Percentiles rank a stretch among this genome's conserved stretches.
Evolutionary conservation across 2,797 vertebrate species (phyloP).

Genomic region (Naso thynnoides): DNA sequence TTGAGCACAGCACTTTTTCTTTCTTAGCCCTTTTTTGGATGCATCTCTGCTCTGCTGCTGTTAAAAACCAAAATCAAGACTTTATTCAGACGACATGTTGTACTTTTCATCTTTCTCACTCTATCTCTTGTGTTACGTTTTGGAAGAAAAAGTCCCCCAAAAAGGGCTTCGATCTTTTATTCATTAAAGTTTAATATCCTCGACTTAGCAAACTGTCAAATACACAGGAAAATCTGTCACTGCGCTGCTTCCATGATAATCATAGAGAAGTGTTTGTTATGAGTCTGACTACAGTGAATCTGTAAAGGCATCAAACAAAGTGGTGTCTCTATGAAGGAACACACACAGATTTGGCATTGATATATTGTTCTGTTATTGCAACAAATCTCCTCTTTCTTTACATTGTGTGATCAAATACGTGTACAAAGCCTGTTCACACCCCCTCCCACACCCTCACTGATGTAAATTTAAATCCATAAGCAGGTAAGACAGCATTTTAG

Average conservation of each 20-base stretch:
- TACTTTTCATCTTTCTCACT: neutral
- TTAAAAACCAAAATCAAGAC: constrained; percentile 39
- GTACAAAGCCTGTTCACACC: constrained; percentile 27
- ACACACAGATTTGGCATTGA: constrained; percentile 53
- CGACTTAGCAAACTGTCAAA: constrained; percentile 54
- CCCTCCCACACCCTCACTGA: neutral
- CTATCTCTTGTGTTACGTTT: constrained; percentile 12
- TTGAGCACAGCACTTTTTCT: constrained; percentile 14
- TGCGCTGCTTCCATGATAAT: constrained; percentile 39
- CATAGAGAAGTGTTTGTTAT: constrained; percentile 35
- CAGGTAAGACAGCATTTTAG: constrained; percentile 38
- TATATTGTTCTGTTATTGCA: constrained; percentile 62
- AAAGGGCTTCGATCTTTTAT: constrained; percentile 37
- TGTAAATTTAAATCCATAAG: constrained; percentile 25
- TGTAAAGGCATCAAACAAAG: constrained; percentile 42
- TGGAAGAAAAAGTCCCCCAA: constrained; percentile 3
- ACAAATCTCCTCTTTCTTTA: constrained; percentile 30
- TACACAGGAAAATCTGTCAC: constrained; percentile 39
- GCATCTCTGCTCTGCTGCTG: constrained; percentile 21
- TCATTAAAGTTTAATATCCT: constrained; percentile 58
- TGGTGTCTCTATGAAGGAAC: constrained; percentile 28
- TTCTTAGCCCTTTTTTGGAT: constrained; percentile 18
- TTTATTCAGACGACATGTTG: constrained; percentile 20
- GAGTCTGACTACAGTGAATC: constrained; percentile 23
- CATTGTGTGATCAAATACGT: constrained; percentile 42